phyloP scores from a whole-genome alignment of 2,888 invertebrate genomes.

The Lathronympha strigana region DNA sequence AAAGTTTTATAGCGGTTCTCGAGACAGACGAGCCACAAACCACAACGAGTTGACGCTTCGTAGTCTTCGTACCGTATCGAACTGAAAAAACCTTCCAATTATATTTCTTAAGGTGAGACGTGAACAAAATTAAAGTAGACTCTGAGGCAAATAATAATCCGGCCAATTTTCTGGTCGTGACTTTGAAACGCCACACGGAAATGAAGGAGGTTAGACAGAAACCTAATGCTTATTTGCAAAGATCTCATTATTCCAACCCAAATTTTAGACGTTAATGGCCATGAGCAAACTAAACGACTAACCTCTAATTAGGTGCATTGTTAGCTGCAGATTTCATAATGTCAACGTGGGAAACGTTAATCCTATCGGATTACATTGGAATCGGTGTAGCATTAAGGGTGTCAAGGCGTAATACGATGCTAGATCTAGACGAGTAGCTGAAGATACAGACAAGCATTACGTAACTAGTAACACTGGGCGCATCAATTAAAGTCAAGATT shows the following conservation, averaged over 20 bases:
- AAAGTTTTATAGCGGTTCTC: conserved; percentile 28
- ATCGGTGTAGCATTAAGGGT: conserved; percentile 55
- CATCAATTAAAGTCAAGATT: conserved; percentile 5
- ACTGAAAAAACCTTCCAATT: conserved; percentile 40
- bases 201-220: conserved; percentile 15
- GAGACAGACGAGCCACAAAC: conserved; percentile 22
- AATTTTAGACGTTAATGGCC: conserved; percentile 19
- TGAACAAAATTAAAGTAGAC: conserved; percentile 37
- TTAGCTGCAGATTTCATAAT: conserved; percentile 38
- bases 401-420: conserved; percentile 69
- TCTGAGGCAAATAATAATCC: conserved; percentile 38
- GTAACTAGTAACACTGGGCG: conserved; percentile 3
- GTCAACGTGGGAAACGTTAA: conserved; percentile 65
- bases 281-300: conserved; percentile 16
- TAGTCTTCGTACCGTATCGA: conserved; percentile 34
- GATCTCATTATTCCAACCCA: background rate
- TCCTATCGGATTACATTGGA: conserved; percentile 65
- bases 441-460: conserved; percentile 24
- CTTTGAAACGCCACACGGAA: conserved; percentile 36
- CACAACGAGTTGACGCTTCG: conserved; percentile 34
- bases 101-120: conserved; percentile 33
- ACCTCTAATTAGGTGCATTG: conserved; percentile 29
- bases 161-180: conserved; percentile 36
- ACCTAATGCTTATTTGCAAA: conserved; percentile 4
- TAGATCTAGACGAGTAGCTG: conserved; percentile 39